Conservation (phyloP, 1,140 invertebrate genomes). For the Macrobrachium rosenbergii region DNA sequence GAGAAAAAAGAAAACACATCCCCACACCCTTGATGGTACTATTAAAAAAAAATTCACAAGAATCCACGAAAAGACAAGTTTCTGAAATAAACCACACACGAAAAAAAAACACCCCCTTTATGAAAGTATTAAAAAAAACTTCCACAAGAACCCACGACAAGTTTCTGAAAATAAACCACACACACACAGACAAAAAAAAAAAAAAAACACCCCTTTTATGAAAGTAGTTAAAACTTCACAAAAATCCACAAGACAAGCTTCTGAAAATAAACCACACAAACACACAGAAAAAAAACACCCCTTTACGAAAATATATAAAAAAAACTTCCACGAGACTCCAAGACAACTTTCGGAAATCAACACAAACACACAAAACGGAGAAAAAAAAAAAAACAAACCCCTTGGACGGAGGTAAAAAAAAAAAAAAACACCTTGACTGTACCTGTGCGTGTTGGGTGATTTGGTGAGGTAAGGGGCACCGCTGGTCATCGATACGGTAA, state of each 20-base stretch:
- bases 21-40: not conserved
- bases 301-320: not conserved
- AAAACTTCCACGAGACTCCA: too few relatives aligned
- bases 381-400: not conserved
- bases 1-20: not conserved
- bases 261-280: too few relatives aligned
- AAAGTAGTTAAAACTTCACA: not conserved
- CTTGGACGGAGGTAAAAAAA: not conserved
- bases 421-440: not conserved
- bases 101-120: not conserved
- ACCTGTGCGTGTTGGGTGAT: constrained; percentile 32
- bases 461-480: constrained; percentile 83
- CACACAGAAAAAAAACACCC: not conserved
- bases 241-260: too few relatives aligned
- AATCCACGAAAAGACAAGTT: not conserved
- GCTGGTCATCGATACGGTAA: constrained; percentile 92
- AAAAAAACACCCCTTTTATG: too few relatives aligned
- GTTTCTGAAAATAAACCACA: too few relatives aligned
- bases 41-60: not conserved
- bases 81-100: not conserved
- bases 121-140: not conserved
- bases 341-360: too few relatives aligned
- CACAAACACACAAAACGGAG: too few relatives aligned
- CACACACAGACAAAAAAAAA: too few relatives aligned
- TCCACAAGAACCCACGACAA: too few relatives aligned